Percentiles rank a stretch among this genome's conserved stretches.
These are phyloP conservation scores for Drosophila burlai DNA, from an alignment of 1,140 invertebrate genomes.

Conservation along the genomic window DNA sequence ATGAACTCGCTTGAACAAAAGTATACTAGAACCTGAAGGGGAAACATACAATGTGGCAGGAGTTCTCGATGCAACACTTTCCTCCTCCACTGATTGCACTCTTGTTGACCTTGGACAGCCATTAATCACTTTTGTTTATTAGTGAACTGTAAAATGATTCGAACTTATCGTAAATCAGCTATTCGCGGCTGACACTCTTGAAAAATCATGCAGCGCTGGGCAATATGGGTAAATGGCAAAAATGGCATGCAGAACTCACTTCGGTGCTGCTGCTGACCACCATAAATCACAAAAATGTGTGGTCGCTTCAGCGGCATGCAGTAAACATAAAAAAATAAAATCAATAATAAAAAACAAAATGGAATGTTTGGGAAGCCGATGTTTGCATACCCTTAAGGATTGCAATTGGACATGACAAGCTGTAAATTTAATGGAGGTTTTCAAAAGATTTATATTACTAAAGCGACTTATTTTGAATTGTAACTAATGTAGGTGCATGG, in stretches of 20 bases:
- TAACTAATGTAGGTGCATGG: too few species aligned
- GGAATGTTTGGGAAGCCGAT: too few species aligned
- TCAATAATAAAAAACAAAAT: conserved; percentile 2
- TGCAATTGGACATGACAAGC: not conserved
- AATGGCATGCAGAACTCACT: conserved; percentile 37
- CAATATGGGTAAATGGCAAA: conserved; percentile 34
- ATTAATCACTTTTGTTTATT: conserved; percentile 1
- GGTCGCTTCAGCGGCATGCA: conserved; percentile 31
- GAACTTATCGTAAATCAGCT: conserved; percentile 64
- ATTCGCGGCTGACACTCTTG: conserved; percentile 70
- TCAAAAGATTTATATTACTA: not conserved
- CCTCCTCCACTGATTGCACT: not conserved
- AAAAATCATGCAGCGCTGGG: conserved; percentile 57
- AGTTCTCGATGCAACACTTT: not conserved
- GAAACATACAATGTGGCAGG: not conserved
- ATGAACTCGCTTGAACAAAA: not conserved
- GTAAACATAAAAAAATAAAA: conserved; percentile 5
- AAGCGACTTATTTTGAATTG: too few species aligned
- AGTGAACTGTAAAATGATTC: conserved; percentile 33
- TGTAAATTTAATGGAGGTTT: not conserved
- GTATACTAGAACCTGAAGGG: too few species aligned
- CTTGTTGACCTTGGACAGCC: conserved; percentile 1
- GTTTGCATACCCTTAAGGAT: not conserved
- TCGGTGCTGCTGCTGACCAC: conserved; percentile 22
- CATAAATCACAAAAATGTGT: conserved; percentile 76